These are phyloP conservation scores for Perognathus longimembris DNA, from an alignment of 2,113 vertebrate species.

Conservation along the genomic window DNA sequence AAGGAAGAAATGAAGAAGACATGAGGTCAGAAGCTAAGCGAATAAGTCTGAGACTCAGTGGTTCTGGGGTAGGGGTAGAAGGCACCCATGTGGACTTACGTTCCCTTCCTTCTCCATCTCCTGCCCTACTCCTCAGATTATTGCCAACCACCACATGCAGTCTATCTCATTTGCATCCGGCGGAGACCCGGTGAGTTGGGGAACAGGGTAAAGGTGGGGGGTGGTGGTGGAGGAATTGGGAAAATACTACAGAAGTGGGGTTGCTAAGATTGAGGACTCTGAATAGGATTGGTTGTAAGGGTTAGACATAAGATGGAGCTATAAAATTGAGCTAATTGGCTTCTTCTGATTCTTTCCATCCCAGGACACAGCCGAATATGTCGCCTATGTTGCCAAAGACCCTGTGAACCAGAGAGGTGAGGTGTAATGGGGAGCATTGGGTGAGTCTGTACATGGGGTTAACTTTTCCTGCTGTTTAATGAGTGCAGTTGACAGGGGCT, in stretches of 20 bases:
- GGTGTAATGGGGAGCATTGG: slow-evolving; percentile 19
- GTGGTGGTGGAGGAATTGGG: neutral
- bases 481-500: neutral
- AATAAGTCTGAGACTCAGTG: neutral
- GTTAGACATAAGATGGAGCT: neutral
- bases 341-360: neutral
- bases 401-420: slow-evolving; percentile 99
- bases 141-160: slow-evolving; percentile 98
- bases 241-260: neutral
- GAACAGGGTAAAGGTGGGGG: neutral
- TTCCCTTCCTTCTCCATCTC: neutral
- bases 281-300: neutral
- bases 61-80: neutral
- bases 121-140: slow-evolving; percentile 89
- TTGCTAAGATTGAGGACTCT: neutral
- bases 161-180: slow-evolving; percentile 98
- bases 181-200: slow-evolving; percentile 95
- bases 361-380: slow-evolving; percentile 90
- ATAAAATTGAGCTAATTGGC: accelerated
- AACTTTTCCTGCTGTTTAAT: neutral
- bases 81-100: neutral
- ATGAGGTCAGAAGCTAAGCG: neutral
- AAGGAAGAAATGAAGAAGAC: neutral
- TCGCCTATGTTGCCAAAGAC: slow-evolving; percentile 97
- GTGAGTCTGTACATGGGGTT: neutral